These are phyloP conservation scores for Rhopalosiphum padi DNA, from an alignment of 1,140 invertebrate genomes.

Conservation along the genomic window DNA sequence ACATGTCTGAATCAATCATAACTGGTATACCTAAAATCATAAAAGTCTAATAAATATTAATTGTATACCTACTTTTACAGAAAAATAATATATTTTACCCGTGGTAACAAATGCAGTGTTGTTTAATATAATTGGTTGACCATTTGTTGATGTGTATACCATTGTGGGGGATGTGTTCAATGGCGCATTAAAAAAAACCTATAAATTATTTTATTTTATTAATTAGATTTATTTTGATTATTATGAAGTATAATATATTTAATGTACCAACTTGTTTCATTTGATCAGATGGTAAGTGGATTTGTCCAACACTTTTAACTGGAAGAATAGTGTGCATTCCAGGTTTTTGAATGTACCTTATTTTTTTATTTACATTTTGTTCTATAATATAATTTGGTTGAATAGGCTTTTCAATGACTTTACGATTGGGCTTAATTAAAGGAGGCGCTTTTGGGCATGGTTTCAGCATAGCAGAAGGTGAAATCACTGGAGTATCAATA, in stretches of 20 bases:
- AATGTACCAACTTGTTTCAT: constrained; percentile 60
- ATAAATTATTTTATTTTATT: neutral
- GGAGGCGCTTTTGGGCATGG: neutral
- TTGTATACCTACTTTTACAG: neutral
- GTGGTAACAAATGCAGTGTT: constrained; percentile 55
- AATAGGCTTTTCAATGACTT: constrained; percentile 47
- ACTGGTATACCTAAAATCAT: constrained; percentile 70
- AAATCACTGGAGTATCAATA: neutral
- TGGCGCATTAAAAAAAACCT: constrained; percentile 35
- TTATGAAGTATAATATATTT: neutral
- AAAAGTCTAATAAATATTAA: constrained; percentile 46
- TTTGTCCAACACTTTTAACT: constrained; percentile 60
- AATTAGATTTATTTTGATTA: neutral
- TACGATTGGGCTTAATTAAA: constrained; percentile 32
- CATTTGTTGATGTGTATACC: constrained; percentile 35
- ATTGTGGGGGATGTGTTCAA: neutral
- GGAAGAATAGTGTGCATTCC: constrained; percentile 57
- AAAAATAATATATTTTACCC: constrained; percentile 30
- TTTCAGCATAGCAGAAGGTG: neutral
- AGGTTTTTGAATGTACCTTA: constrained; percentile 45
- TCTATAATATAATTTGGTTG: constrained; percentile 39
- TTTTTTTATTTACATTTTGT: constrained; percentile 24
- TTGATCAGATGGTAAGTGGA: constrained; percentile 60
- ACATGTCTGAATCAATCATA: constrained; percentile 75
- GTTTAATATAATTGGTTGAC: constrained; percentile 46